These are phyloP conservation scores for Theonella swinhoei DNA, from an alignment of 37 sponge, comb jelly and placozoan species.

Conservation along the genomic window DNA sequence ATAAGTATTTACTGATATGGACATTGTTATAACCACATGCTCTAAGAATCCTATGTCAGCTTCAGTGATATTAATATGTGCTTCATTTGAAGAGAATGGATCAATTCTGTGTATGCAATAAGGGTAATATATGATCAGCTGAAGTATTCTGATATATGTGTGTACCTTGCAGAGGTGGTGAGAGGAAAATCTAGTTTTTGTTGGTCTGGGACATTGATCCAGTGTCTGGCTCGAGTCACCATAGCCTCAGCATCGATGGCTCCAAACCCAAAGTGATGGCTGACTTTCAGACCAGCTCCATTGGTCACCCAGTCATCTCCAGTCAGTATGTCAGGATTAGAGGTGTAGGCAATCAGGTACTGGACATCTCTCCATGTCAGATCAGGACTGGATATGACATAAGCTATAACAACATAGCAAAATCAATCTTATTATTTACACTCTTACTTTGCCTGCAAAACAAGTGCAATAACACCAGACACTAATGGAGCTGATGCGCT, in stretches of 20 bases:
- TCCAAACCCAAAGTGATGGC: slow-evolving; percentile 88
- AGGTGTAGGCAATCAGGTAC: slow-evolving; percentile 83
- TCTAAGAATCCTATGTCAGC: slow-evolving; percentile 50
- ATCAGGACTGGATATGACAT: slow-evolving; percentile 71
- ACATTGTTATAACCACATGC: slow-evolving; percentile 41
- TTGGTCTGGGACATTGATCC: slow-evolving; percentile 75
- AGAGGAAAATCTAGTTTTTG: no score
- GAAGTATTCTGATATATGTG: no score
- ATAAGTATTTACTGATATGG: background rate
- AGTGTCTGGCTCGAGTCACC: slow-evolving; percentile 79
- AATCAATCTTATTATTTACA: background rate
- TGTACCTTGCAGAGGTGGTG: no score
- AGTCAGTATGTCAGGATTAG: slow-evolving; percentile 14
- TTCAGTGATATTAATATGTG: background rate
- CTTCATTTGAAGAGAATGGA: no score
- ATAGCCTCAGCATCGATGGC: slow-evolving; percentile 81
- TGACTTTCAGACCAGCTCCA: slow-evolving; percentile 72
- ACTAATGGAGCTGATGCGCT: slow-evolving; percentile 71
- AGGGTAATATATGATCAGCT: no score
- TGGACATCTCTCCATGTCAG: slow-evolving; percentile 92
- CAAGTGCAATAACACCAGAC: slow-evolving; percentile 68
- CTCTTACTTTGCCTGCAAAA: slow-evolving; percentile 81
- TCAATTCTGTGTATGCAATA: no score
- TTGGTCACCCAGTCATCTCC: slow-evolving; percentile 70
- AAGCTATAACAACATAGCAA: background rate